These are phyloP conservation scores for Apoderus coryli DNA, from an alignment of 2,888 invertebrate genomes.

Conservation along the genomic window DNA sequence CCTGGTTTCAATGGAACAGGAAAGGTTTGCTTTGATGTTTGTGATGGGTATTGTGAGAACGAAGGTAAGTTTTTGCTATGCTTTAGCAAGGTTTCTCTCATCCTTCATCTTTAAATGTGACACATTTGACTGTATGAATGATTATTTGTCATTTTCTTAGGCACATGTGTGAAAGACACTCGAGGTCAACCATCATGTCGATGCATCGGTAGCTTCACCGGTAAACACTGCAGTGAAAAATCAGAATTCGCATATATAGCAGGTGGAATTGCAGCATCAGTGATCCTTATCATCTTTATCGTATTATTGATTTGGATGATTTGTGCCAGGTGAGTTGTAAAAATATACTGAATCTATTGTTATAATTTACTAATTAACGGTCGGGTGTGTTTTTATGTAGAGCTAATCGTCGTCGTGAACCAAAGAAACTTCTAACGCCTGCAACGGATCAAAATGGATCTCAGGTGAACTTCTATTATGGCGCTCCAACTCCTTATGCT, in stretches of 20 bases:
- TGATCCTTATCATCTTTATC: slow-evolving; percentile 82
- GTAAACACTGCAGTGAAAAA: slow-evolving; percentile 76
- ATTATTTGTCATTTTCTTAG: no score
- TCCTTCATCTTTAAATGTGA: no score
- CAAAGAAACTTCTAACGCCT: slow-evolving; percentile 79
- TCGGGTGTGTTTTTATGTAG: no score
- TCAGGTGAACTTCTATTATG: slow-evolving; percentile 92
- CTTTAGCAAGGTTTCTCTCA: no score
- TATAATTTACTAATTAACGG: no score
- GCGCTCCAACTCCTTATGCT: slow-evolving; percentile 87
- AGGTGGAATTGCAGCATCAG: slow-evolving; percentile 87
- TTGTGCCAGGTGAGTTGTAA: slow-evolving; percentile 55
- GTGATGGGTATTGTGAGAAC: slow-evolving; percentile 76
- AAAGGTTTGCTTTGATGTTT: slow-evolving; percentile 66
- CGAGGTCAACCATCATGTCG: slow-evolving; percentile 76
- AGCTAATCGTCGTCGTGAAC: slow-evolving; percentile 76
- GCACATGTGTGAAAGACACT: slow-evolving; percentile 70
- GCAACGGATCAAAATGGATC: slow-evolving; percentile 85
- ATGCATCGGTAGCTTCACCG: slow-evolving; percentile 85
- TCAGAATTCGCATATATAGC: slow-evolving; percentile 93
- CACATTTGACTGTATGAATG: no score
- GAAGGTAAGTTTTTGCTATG: no score
- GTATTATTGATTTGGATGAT: slow-evolving; percentile 95
- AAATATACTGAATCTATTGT: neutral
- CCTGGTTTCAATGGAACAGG: slow-evolving; percentile 87